Evolutionary conservation across 1,140 invertebrate species (phyloP).

Genomic region (Leptinotarsa defecta): DNA sequence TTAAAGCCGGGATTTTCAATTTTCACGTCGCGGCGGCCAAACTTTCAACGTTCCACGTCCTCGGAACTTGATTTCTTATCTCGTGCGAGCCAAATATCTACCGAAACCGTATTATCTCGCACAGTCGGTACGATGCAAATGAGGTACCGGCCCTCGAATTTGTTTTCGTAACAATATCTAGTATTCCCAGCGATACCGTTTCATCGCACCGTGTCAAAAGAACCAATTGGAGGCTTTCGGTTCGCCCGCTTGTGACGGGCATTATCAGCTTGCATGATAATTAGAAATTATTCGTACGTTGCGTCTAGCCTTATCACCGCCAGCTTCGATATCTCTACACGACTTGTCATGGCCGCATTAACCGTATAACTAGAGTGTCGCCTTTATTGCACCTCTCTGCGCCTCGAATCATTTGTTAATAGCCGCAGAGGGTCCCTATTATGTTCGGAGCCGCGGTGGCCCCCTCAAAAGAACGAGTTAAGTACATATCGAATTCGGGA

Average conservation of each 20-base stretch:
- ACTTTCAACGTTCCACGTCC: too few relatives aligned
- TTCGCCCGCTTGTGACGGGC: background rate
- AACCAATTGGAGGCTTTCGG: slow-evolving; percentile 2
- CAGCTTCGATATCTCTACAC: slow-evolving; percentile 5
- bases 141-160: background rate
- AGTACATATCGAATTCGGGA: too few relatives aligned
- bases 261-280: slow-evolving; percentile 3
- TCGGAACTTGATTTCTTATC: too few relatives aligned
- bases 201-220: slow-evolving; percentile 4
- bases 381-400: background rate
- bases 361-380: background rate
- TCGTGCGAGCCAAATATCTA: too few relatives aligned
- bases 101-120: too few relatives aligned
- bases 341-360: slow-evolving; percentile 2
- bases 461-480: too few relatives aligned
- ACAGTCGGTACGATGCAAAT: background rate
- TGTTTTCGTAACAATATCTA: background rate
- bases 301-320: slow-evolving; percentile 1
- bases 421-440: too few relatives aligned
- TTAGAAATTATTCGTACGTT: slow-evolving; percentile 8
- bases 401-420: too few relatives aligned
- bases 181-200: background rate
- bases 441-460: too few relatives aligned
- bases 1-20: too few relatives aligned
- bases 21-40: too few relatives aligned